Base-by-base conservation (phyloP, 2,113 vertebrate genomes). In the Hippocampus mohnikei region DNA sequence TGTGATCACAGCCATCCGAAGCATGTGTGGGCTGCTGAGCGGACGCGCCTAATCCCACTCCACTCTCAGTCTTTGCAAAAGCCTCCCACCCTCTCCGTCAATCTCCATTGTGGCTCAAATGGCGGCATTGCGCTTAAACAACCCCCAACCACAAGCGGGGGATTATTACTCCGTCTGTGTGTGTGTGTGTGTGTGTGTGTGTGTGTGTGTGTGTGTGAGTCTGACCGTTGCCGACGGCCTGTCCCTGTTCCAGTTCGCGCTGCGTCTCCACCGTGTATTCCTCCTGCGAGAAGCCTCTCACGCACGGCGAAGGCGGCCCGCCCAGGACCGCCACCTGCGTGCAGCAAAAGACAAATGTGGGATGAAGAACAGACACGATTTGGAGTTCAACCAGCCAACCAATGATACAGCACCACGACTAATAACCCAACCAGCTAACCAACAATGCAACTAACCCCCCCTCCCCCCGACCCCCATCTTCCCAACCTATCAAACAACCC, bases 171-270 rank as follows among this genome's bases (percentile, higher is more conserved):
- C 37, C 61, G 40, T 63, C 61, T 41, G 29, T 20, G 60, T 37
- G 60, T 21, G 33, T 63, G 33, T 18, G 15, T 15, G 46, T 16
- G 46, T 48, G 46, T 48, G 46, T 1, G 42, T 44, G 12, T 13
- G 42, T 3, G 3, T 44, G 42, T 12, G 42, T 44, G 42, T 44
- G 42, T 3, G 42, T 44, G 42, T 44, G 11, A 21, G 21, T 41
- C 87, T 84, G 59, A 90, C 89, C 82, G 55, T 88, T 88, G 76
- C 79, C 75, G 73, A 90, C 67, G 8, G 83, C 71, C 72, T 84
- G 87, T 76, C 89, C 85, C 73, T 81, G 73, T 40, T 66, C 71
- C 78, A 84, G 69, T 71, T 88, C 81, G 21, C 40, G 73, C 23
- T 85, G 80, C 50, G 46, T 58, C 64, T 71, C 20, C 10, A 82